Percentiles rank a stretch among this genome's conserved stretches.
Conservation (phyloP, 2,888 invertebrate species). For the Nomada fucata region DNA sequence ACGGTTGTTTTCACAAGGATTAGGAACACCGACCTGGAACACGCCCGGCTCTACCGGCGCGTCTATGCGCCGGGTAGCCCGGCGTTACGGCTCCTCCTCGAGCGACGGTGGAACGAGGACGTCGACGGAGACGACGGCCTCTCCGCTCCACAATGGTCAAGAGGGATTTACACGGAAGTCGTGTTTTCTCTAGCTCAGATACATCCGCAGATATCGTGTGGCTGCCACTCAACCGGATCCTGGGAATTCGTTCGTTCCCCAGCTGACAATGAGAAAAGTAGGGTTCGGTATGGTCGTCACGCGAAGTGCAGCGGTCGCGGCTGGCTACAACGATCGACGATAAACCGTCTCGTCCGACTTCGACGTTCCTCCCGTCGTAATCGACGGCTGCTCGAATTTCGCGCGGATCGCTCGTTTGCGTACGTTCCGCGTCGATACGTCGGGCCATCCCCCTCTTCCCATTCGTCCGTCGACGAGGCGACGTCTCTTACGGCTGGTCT, state of each 20-base stretch:
- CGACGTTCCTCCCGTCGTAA: neutral
- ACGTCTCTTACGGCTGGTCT: no score
- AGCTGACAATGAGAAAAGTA: conserved; percentile 57
- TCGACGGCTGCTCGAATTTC: neutral
- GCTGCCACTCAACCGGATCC: conserved; percentile 60
- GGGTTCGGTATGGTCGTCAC: conserved; percentile 49
- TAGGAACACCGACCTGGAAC: conserved; percentile 64
- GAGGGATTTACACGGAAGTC: conserved; percentile 64
- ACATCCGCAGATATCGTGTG: conserved; percentile 55
- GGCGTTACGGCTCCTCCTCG: conserved; percentile 4
- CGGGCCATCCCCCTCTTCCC: neutral
- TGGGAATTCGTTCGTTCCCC: conserved; percentile 56
- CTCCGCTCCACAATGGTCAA: neutral
- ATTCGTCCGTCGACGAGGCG: neutral
- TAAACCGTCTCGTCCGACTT: conserved; percentile 36
- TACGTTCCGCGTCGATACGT: neutral
- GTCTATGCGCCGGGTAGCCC: neutral
- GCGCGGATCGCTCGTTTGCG: no score
- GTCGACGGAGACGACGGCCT: conserved; percentile 13
- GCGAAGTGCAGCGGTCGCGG: conserved; percentile 54
- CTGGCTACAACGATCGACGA: conserved; percentile 37
- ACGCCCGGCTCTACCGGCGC: conserved; percentile 11
- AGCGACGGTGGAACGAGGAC: conserved; percentile 16
- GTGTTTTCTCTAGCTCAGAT: conserved; percentile 61
- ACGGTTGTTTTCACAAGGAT: conserved; percentile 82